phyloP scores from a whole-genome alignment of 2,113 vertebrate genomes.

The Elaphurus davidianus region DNA sequence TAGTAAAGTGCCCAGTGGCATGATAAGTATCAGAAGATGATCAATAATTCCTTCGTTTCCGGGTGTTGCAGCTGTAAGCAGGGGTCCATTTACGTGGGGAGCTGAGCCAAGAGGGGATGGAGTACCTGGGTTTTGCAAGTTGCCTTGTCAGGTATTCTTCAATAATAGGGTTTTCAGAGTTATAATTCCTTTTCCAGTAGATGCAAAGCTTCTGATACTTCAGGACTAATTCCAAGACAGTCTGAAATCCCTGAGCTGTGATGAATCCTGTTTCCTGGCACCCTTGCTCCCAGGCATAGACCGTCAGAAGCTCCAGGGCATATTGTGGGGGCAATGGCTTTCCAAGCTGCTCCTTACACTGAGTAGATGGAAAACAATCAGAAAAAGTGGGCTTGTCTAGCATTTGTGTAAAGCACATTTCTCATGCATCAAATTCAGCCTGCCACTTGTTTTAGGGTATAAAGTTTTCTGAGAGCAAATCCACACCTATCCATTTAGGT shows the following conservation, averaged over 20 bases:
- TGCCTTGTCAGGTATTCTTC: fast-evolving
- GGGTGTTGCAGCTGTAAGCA: fast-evolving
- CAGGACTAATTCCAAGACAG: slow-evolving; percentile 12
- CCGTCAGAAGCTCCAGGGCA: slow-evolving; percentile 61
- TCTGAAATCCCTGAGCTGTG: slow-evolving; percentile 47
- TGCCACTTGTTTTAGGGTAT: neutral
- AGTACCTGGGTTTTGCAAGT: slow-evolving; percentile 30
- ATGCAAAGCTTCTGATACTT: neutral
- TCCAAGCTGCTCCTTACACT: neutral
- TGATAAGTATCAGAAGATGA: neutral
- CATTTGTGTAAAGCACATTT: neutral
- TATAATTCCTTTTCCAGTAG: slow-evolving; percentile 36
- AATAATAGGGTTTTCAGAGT: neutral
- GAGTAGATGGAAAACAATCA: neutral
- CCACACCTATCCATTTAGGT: fast-evolving
- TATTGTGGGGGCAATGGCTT: slow-evolving; percentile 13
- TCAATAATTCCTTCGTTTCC: neutral
- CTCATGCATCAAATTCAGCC: neutral
- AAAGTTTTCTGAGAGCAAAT: neutral
- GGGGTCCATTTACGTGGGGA: fast-evolving
- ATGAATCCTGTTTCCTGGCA: fast-evolving
- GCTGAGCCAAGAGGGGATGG: fast-evolving
- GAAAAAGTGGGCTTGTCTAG: neutral
- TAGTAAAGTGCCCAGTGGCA: too few relatives aligned
- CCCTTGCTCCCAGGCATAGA: slow-evolving; percentile 53